phyloP scores from a whole-genome alignment of 2,113 vertebrate genomes.

The Balaenoptera acutorostrata region DNA sequence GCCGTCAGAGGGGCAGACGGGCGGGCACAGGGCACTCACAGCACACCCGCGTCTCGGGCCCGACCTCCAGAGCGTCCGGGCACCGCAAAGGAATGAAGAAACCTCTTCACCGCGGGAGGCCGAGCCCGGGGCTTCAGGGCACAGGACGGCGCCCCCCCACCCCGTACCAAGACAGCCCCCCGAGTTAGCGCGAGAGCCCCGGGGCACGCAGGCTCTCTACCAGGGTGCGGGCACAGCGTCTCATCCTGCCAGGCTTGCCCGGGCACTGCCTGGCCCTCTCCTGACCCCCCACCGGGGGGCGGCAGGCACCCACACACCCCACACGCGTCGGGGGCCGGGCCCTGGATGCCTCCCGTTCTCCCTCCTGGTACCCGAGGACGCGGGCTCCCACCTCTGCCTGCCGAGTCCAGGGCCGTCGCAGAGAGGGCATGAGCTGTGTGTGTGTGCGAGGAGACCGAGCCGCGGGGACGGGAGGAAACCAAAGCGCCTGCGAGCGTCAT shows the following conservation, averaged over 20 bases:
- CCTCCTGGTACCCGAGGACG: not conserved
- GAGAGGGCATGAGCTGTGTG: not conserved
- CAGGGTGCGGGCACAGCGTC: not conserved
- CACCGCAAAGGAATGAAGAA: conserved; percentile 31
- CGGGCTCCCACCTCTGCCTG: not conserved
- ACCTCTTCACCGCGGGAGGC: not conserved
- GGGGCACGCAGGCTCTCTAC: not conserved
- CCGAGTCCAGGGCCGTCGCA: not conserved
- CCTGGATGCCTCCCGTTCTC: not conserved
- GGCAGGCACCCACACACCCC: fast-evolving
- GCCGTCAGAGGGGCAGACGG: not conserved
- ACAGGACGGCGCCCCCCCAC: not conserved
- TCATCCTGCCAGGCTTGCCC: not conserved
- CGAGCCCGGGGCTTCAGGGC: not conserved
- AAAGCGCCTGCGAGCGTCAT: no score
- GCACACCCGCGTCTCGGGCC: fast-evolving
- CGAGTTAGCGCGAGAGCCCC: not conserved
- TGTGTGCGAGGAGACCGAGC: no score
- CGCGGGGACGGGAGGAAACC: not conserved
- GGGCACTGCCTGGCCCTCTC: fast-evolving
- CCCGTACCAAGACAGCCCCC: no score
- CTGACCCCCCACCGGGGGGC: not conserved
- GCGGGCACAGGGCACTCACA: not conserved
- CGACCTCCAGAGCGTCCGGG: fast-evolving
- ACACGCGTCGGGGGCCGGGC: not conserved